Evolutionary conservation across 2,113 vertebrate species (phyloP), one percentile per base, ranked within the genome.

Genomic region (Hypomesus transpacificus): DNA sequence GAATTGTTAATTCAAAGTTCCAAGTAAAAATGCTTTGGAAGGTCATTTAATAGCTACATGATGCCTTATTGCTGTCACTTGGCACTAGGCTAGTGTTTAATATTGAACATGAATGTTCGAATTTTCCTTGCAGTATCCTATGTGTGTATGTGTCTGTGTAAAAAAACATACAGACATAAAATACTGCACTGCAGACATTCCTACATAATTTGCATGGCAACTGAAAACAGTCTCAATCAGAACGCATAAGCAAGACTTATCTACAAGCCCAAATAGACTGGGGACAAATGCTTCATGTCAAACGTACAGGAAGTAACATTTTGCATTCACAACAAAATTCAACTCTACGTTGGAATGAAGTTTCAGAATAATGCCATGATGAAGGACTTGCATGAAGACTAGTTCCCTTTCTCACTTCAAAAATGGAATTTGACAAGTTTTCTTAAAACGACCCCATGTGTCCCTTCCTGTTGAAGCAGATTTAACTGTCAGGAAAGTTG

Each of bases 401-500:
- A 14, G 0, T 6, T 62, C 28, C 24, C 28, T 62, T 62, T 16
- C 28, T 62, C 3, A 26, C 60, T 62, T 31, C 21, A 82, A 77
- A 76, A 61, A 65, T 62, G 69, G 77, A 74, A 60, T 31, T 66
- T 4, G 70, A 85, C 75, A 78, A 78, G 76, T 83, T 83, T 82
- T 78, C 80, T 82, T 70, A 77, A 75, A 79, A 74, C 51, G 66
- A 31, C 16, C 51, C 39, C 13, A 46, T 13, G 62, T 79, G 62
- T 80, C 68, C 65, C 34, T 77, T 76, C 77, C 68, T 79, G 31
- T 76, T 81, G 67, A 50, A 62, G 64, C 2, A 16, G 31, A 65
- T 80, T 86, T 82, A 69, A 76, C 76, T 66, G 65, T 75, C 59
- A 14, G 76, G 77, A 73, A 83, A 81, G 70, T 82, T 84, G 79